Base-by-base conservation (phyloP, 2,113 vertebrate species). In the Morphnarchus princeps region DNA sequence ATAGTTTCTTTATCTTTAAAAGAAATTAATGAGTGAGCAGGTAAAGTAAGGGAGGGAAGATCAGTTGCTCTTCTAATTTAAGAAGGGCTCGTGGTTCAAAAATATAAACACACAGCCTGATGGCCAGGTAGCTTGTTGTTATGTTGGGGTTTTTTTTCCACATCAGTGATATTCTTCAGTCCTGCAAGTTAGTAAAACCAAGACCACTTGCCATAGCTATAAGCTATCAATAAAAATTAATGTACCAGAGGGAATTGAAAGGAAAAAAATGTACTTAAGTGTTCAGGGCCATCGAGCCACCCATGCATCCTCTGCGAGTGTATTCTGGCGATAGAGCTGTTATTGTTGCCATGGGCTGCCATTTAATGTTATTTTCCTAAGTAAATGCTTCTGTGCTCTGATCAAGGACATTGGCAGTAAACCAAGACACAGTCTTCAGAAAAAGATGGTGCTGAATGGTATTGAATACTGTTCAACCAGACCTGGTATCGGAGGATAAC, bases 191-290 rank as follows among this genome's bases (percentile, higher is more conserved):
- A 97, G 97, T 98, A 98, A 98, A 98, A 97, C 93, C 90, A 95
- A 97, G 98, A 98, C 97, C 97, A 97, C 97, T 98, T 97, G 93
- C 97, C 96, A 94, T 97, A 97, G 96, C 98, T 97, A 92, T 95
- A 94, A 97, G 95, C 97, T 97, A 98, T 97, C 98, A 97, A 98
- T 98, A 98, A 98, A 98, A 98, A 98, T 98, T 98, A 98, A 98
- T 97, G 98, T 98, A 97, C 95, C 98, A 97, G 82, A 93, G 95
- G 97, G 98, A 98, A 98, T 97, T 97, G 98, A 97, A 98, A 98
- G 97, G 94, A 95, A 96, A 96, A 94, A 97, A 97, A 96, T 82
- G 96, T 97, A 97, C 97, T 97, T 98, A 97, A 97, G 97, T 97
- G 97, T 98, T 98, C 97, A 98, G 98, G 98, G 97, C 98, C 98